phyloP scores from a whole-genome alignment of 2,797 vertebrate genomes.

The Peromyscus attwateri region DNA sequence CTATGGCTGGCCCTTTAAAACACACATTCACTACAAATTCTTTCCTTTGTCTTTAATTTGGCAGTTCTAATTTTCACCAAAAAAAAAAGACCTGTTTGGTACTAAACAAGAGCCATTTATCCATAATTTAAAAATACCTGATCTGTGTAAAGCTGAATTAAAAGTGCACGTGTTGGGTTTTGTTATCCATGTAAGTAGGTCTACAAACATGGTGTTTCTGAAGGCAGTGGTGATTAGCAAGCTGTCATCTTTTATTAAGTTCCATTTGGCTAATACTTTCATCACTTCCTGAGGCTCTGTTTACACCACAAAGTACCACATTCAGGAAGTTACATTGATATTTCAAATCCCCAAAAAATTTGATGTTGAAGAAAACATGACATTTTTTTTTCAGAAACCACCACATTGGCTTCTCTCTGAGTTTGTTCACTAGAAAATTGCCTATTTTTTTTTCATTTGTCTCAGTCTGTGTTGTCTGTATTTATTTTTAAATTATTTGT shows the following conservation, averaged over 20 bases:
- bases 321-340: neutral
- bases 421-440: slow-evolving; percentile 2
- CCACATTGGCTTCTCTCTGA: neutral
- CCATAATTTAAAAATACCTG: slow-evolving; percentile 44
- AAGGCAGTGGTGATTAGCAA: slow-evolving; percentile 67
- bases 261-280: slow-evolving; percentile 13
- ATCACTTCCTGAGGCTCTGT: neutral
- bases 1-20: neutral
- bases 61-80: neutral
- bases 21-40: neutral
- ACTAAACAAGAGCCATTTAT: neutral
- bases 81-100: neutral
- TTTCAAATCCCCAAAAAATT: neutral
- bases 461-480: neutral
- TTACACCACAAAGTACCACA: slow-evolving; percentile 4
- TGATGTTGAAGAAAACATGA: slow-evolving; percentile 1
- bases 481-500: slow-evolving; percentile 13
- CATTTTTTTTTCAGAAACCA: slow-evolving; percentile 39
- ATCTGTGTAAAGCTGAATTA: slow-evolving; percentile 41
- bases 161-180: neutral
- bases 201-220: slow-evolving; percentile 1
- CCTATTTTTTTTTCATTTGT: neutral
- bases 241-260: slow-evolving; percentile 42
- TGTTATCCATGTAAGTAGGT: slow-evolving; percentile 46
- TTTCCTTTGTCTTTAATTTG: neutral